Evolutionary conservation across 1,140 invertebrate species (phyloP), one percentile per base, ranked within the genome.

Genomic region (Apis florea): DNA sequence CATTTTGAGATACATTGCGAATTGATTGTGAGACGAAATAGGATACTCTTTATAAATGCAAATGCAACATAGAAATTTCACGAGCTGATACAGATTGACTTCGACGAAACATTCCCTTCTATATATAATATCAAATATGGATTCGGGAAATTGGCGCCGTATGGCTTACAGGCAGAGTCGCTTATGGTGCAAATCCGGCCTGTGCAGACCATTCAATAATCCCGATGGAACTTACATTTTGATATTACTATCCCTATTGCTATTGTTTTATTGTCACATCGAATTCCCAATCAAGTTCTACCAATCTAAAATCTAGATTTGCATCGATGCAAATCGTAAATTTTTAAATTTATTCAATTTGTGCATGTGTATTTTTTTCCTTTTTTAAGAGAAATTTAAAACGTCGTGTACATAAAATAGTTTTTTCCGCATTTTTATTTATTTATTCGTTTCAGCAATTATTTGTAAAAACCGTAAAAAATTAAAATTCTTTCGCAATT

Each of bases 101-200:
- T 31, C 8, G 26, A 17, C 26, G 26, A 63, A 63, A 63, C 26
- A 11, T 63, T 31, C 24, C 1, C 24, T 31, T 4, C 15, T 63
- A 63, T 63, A 63, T 63, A 26, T 17, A 40, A 15, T 63, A 31
- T 2, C 61, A 19, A 63, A 63, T 31, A 31, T 63, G 61, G 26
- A 31, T 63, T 31, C 26, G 61, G 26, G 26, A 31, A 63, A 63
- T 63, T 63, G 61, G 61, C 26, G 61, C 61, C 61, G 61, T 63
- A 63, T 63, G 61, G 61, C 26, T 63, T 63, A 63, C 26, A 31
- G 19, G 26, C 17, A 31, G 61, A 63, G 24, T 63, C 61, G 61
- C 61, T 63, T 63, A 63, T 63, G 61, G 61, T 63, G 61, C 61
- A 63, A 63, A 63, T 63, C 61, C 26, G 61, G 61, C 24, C 61